These are phyloP conservation scores for Drosophila tani DNA, from an alignment of 1,140 invertebrate genomes.

Conservation along the genomic window DNA sequence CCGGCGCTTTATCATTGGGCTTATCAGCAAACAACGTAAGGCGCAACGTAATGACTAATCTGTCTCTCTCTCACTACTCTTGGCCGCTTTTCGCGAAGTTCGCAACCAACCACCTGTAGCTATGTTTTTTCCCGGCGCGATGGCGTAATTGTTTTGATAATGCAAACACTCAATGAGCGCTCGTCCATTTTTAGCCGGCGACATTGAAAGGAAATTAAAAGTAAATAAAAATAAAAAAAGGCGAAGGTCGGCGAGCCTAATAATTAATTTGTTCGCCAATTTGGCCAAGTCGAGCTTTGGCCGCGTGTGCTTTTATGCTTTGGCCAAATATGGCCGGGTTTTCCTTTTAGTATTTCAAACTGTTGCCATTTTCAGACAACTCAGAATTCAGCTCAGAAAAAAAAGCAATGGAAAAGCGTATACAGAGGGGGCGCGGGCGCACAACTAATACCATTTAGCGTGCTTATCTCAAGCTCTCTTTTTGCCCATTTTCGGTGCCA, in stretches of 20 bases:
- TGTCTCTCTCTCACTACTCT: constrained; percentile 7
- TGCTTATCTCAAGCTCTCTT: constrained; percentile 40
- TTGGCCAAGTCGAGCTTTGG: constrained; percentile 45
- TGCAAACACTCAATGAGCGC: constrained; percentile 58
- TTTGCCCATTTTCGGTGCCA: constrained; percentile 23
- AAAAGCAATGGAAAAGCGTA: background rate
- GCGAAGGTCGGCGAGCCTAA: constrained; percentile 59
- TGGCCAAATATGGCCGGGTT: constrained; percentile 59
- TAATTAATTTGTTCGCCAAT: constrained; percentile 62
- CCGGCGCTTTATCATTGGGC: constrained; percentile 73
- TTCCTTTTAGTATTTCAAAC: constrained; percentile 53
- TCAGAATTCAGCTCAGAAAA: constrained; percentile 11
- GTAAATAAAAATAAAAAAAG: constrained; percentile 53
- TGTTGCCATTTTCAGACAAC: constrained; percentile 48
- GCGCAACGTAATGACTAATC: constrained; percentile 65
- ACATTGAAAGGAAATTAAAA: constrained; percentile 83
- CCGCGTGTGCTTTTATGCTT: constrained; percentile 46
- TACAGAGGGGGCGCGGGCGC: background rate
- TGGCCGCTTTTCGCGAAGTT: constrained; percentile 13
- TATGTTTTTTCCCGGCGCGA: constrained; percentile 42
- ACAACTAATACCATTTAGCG: constrained; percentile 31
- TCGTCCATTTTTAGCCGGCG: constrained; percentile 72
- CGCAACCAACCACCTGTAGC: constrained; percentile 38
- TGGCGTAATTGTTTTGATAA: constrained; percentile 78
- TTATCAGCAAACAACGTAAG: constrained; percentile 66